phyloP scores from a whole-genome alignment of 1,140 invertebrate genomes.

The Microplitis mediator region DNA sequence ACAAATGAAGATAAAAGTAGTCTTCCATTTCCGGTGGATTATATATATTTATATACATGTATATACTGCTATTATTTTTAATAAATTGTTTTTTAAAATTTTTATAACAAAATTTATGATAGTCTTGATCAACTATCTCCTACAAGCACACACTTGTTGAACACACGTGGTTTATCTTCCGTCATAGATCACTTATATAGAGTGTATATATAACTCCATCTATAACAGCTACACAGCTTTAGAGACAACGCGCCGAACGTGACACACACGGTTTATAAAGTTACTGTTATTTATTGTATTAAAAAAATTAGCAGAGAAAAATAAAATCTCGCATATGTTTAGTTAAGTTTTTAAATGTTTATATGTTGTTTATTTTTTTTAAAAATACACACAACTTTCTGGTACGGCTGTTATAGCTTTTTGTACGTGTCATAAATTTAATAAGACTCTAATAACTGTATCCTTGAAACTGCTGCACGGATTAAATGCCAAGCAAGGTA shows the following conservation, averaged over 20 bases:
- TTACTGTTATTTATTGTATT: too few species aligned
- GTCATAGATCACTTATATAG: slow-evolving; percentile 55
- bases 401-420: background rate
- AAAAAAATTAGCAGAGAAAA: too few species aligned
- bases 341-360: too few species aligned
- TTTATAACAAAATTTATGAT: slow-evolving; percentile 38
- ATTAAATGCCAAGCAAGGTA: background rate
- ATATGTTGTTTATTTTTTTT: too few species aligned
- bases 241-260: background rate
- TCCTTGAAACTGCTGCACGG: slow-evolving; percentile 1
- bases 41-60: too few species aligned
- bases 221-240: background rate
- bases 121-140: slow-evolving; percentile 46
- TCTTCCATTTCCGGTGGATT: too few species aligned
- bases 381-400: too few species aligned
- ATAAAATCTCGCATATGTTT: too few species aligned
- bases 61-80: background rate
- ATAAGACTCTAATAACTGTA: slow-evolving; percentile 2
- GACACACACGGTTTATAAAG: slow-evolving; percentile 1
- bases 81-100: background rate
- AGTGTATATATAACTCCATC: slow-evolving; percentile 27
- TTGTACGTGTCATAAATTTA: slow-evolving; percentile 6
- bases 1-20: too few species aligned
- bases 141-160: slow-evolving; percentile 61
- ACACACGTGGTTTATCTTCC: slow-evolving; percentile 60